phyloP scores from a whole-genome alignment of 2,888 invertebrate species.

The Nephrocerus scutellatus region DNA sequence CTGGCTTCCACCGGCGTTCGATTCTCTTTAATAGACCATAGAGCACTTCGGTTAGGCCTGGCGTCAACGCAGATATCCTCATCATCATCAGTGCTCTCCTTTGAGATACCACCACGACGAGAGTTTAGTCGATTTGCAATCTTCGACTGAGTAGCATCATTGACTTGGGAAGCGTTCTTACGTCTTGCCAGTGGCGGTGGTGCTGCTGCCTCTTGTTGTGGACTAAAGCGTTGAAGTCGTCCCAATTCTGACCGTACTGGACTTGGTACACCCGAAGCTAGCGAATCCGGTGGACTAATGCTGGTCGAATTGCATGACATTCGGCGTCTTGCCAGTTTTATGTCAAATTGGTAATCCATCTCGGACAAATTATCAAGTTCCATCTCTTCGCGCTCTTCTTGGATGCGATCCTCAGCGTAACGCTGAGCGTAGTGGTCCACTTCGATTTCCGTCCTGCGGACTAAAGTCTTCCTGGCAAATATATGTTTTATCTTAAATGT shows the following conservation, averaged over 20 bases:
- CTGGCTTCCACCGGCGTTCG: background rate
- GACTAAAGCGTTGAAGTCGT: constrained; percentile 13
- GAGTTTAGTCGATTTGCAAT: no score
- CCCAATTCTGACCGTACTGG: constrained; percentile 16
- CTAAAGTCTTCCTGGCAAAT: constrained; percentile 37
- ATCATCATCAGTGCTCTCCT: constrained; percentile 24
- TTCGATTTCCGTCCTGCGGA: constrained; percentile 38
- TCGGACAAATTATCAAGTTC: constrained; percentile 32
- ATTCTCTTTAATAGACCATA: constrained; percentile 18
- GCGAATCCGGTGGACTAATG: constrained; percentile 23
- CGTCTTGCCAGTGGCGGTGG: constrained; percentile 14
- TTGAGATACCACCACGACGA: no score
- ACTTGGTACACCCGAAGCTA: constrained; percentile 18
- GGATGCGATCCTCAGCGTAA: constrained; percentile 33
- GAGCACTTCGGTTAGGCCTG: constrained; percentile 18
- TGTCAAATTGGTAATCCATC: constrained; percentile 33
- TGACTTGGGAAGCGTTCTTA: no score
- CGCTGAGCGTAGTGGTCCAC: constrained; percentile 38
- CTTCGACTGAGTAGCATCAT: no score
- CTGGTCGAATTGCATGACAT: constrained; percentile 26
- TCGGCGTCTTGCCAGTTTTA: constrained; percentile 29
- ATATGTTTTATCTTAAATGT: constrained; percentile 41
- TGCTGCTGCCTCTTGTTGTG: no score
- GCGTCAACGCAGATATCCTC: constrained; percentile 10
- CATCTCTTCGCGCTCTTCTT: constrained; percentile 28